Evolutionary conservation across 2,113 vertebrate genomes (phyloP).

Genomic region (Megalops atlanticus): DNA sequence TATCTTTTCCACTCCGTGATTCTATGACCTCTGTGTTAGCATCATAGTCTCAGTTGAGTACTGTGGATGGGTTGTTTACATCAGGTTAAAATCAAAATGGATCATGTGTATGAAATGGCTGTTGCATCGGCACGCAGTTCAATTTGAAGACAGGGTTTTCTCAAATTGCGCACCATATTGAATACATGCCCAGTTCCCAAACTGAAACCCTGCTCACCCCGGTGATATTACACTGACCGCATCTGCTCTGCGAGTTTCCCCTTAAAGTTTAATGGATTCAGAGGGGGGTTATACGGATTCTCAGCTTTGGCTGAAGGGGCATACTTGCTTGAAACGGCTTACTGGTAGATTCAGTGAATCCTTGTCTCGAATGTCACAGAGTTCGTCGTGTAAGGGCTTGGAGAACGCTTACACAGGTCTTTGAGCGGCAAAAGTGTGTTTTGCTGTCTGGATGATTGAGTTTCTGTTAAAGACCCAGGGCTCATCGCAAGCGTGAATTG

Average conservation of each 20-base stretch:
- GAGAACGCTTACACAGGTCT: not conserved
- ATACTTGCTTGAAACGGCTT: not conserved
- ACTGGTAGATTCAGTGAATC: not conserved
- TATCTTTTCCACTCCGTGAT: not conserved
- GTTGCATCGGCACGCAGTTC: not conserved
- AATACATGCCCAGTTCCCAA: not conserved
- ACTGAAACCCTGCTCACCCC: not conserved
- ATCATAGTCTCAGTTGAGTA: not conserved
- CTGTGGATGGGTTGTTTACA: not conserved
- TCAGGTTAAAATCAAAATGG: not conserved
- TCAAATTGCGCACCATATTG: not conserved
- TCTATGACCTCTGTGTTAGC: not conserved
- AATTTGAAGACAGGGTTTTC: not conserved
- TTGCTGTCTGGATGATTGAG: not conserved
- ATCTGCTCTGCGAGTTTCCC: not conserved
- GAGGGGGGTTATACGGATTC: not conserved
- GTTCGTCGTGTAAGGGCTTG: not conserved
- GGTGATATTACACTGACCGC: not conserved
- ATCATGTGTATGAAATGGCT: not conserved
- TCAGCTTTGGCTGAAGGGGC: not conserved
- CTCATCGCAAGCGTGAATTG: conserved; percentile 59
- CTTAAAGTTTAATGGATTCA: not conserved
- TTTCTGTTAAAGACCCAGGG: conserved; percentile 53
- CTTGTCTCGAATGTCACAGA: not conserved
- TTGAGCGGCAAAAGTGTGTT: not conserved